Base-by-base conservation (phyloP, 2,797 vertebrate genomes). In the Oryzias dopingdopingensis region DNA sequence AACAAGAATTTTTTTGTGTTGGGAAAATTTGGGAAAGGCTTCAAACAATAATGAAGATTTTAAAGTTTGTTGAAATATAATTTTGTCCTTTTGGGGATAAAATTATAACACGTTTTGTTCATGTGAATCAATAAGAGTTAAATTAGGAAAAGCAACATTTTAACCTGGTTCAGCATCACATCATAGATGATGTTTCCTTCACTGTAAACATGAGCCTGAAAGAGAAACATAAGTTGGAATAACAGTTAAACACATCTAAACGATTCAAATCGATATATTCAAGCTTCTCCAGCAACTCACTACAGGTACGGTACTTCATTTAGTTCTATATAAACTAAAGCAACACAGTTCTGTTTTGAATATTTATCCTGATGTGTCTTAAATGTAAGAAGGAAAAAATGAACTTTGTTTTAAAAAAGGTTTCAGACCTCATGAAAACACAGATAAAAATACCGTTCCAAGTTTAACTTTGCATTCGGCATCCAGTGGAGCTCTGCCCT, bases 161-260 rank as follows among this genome's bases (percentile, higher is more conserved):
- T 83, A 26, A 96, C 95, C 92, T 97, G 95, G 85, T 95, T 97
- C 3, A 97, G 80, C 94, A 96, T 95, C 46, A 93, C 90, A 7
- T 97, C 93, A 29, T 95, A 97, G 52, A 95, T 79, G 46, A 94
- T 87, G 0, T 83, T 82, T 52, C 92, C 93, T 76, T 96, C 94
- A 62, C 65, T 80, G 76, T 94, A 95, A 42, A 97, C 92, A 23
- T 94, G 93, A 51, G 94, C 94, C 95, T 97, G 80, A 44, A 75
- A 73, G 16, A 72, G 0, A 80, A 69, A 67, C 4, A 0, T 4
- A 0, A 4, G 4, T 15, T 18, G 5, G 55, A 52, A 1, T 2
- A 42, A 23, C 20, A 22, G 18, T 20, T 37, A 12, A 10, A 32
- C 32, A 12, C 8, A 32, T 6, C 22, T 23, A 16, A 6, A 17